Conservation (phyloP, 1,140 invertebrate species). For the Triops cancriformis region DNA sequence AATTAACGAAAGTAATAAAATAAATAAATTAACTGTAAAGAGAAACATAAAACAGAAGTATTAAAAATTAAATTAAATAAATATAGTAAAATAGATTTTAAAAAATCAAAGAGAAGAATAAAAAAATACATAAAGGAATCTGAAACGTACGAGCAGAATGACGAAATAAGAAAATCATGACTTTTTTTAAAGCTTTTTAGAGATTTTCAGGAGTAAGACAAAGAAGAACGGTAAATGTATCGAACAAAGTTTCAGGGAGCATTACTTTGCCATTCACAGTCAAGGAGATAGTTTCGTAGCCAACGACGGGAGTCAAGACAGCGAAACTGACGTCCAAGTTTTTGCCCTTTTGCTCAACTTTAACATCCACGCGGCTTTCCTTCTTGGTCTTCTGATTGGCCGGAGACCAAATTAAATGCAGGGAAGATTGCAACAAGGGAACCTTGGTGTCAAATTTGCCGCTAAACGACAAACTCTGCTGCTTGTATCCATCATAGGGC, state of each 20-base stretch:
- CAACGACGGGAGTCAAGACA: conserved; percentile 41
- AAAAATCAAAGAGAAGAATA: too few species aligned
- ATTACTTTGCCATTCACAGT: conserved; percentile 46
- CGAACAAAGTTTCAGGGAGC: neutral
- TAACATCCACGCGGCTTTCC: conserved; percentile 21
- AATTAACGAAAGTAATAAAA: conserved; percentile 15
- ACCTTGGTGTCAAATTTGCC: conserved; percentile 16
- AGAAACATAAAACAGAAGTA: too few species aligned
- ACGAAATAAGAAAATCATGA: too few species aligned
- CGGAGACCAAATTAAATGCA: conserved; percentile 19
- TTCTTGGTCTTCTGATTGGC: conserved; percentile 18
- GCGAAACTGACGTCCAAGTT: conserved; percentile 14
- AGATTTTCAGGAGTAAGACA: too few species aligned
- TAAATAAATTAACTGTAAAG: too few species aligned
- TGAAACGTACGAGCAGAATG: too few species aligned
- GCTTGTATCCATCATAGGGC: conserved; percentile 17
- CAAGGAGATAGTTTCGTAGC: conserved; percentile 47
- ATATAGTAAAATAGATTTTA: too few species aligned
- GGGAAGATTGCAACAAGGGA: conserved; percentile 17
- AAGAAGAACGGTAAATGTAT: neutral
- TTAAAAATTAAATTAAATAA: too few species aligned
- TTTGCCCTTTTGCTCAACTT: neutral
- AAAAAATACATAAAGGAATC: too few species aligned
- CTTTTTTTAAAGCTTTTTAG: too few species aligned
- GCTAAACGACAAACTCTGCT: conserved; percentile 16